Evolutionary conservation across 2,888 invertebrate species (phyloP).

Genomic region (Piscicola geometra): DNA sequence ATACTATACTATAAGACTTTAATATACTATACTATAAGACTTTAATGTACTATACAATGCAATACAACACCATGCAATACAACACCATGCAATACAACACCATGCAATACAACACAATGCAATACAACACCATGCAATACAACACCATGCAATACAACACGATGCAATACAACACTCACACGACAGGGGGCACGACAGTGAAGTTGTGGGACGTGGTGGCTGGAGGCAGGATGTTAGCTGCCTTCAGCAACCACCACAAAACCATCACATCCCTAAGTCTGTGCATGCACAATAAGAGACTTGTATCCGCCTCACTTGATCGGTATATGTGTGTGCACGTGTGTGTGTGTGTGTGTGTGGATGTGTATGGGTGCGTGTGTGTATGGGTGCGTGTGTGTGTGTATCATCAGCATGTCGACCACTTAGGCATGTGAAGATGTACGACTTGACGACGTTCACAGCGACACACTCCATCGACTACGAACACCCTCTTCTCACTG

Average conservation of each 20-base stretch:
- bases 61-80: no score
- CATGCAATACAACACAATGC: no score
- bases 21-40: no score
- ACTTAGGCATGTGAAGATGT: constrained; percentile 75
- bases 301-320: constrained; percentile 85
- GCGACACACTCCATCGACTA: constrained; percentile 82
- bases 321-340: constrained; percentile 61
- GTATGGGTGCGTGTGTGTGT: no score
- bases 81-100: no score
- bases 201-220: constrained; percentile 88
- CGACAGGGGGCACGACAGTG: constrained; percentile 73
- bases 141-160: no score
- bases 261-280: constrained; percentile 81
- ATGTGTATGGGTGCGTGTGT: no score
- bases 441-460: constrained; percentile 79
- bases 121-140: no score
- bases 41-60: no score
- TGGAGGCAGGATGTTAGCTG: constrained; percentile 72
- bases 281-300: constrained; percentile 73
- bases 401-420: background rate
- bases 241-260: constrained; percentile 87
- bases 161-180: no score
- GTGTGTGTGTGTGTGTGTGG: constrained; percentile 21
- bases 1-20: no score
- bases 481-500: constrained; percentile 81